Percentiles rank a stretch among this genome's conserved stretches.
These are phyloP conservation scores for Sylvilagus bachmani DNA, from an alignment of 2,113 vertebrate genomes.

Conservation along the genomic window DNA sequence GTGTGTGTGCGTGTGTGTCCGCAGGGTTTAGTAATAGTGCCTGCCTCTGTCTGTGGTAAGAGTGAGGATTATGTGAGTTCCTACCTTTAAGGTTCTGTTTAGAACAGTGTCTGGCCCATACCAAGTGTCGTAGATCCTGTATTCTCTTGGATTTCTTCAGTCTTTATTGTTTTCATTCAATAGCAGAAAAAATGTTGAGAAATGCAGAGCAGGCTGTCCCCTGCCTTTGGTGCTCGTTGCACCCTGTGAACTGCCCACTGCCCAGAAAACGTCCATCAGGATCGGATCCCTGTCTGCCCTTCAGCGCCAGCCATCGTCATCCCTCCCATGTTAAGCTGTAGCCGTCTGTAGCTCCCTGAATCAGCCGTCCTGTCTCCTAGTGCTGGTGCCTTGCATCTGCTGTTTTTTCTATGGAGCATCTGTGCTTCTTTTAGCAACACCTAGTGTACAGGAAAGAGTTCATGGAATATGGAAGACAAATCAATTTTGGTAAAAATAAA, in stretches of 20 bases:
- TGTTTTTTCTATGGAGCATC: background rate
- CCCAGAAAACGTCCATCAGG: background rate
- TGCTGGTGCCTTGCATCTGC: background rate
- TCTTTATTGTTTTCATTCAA: background rate
- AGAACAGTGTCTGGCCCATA: background rate
- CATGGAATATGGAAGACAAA: too few relatives aligned
- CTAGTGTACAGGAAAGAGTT: background rate
- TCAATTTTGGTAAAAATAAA: too few relatives aligned
- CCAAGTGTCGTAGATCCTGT: background rate
- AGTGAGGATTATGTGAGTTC: background rate
- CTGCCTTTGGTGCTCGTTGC: background rate
- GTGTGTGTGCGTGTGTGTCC: background rate
- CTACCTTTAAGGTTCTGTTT: conserved; percentile 6
- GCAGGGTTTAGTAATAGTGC: background rate
- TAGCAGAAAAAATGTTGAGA: conserved; percentile 51
- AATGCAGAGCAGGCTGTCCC: background rate
- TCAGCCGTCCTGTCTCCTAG: background rate
- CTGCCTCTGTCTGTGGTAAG: background rate
- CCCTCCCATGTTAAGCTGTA: background rate
- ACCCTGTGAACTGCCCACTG: background rate
- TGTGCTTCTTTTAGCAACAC: background rate
- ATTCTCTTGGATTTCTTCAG: background rate
- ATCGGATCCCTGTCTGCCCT: background rate
- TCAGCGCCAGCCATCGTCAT: background rate
- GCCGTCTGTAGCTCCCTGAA: background rate